Conservation (phyloP, 2,113 vertebrate genomes). For the Rissa tridactyla region DNA sequence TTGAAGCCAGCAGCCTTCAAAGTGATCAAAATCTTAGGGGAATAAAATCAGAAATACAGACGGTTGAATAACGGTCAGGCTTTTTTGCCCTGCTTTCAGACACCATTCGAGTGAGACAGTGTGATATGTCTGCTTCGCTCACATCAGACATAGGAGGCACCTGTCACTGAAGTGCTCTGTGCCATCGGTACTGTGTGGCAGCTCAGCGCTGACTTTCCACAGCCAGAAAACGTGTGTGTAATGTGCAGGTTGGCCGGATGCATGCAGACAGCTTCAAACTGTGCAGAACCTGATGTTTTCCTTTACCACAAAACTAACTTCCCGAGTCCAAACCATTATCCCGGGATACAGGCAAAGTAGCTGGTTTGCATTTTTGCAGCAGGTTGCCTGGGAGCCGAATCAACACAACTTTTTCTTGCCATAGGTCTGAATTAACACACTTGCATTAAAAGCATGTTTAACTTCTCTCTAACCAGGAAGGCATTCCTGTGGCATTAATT, state of each 20-base stretch:
- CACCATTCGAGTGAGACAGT: background rate
- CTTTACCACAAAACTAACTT: background rate
- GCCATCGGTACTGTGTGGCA: background rate
- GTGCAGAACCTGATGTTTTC: background rate
- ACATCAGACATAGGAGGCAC: background rate
- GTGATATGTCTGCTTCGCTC: background rate
- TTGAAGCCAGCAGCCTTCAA: background rate
- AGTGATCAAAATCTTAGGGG: background rate
- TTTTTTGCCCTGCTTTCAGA: background rate
- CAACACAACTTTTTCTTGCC: background rate
- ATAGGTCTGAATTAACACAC: background rate
- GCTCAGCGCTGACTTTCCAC: background rate
- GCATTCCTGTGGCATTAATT: background rate
- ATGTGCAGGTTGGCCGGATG: background rate
- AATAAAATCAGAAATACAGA: background rate
- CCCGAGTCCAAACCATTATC: background rate
- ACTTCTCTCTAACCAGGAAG: background rate
- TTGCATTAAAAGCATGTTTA: background rate
- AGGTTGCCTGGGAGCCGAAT: background rate
- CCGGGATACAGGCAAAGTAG: background rate
- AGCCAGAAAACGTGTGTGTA: background rate
- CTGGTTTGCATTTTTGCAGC: background rate
- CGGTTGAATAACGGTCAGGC: background rate
- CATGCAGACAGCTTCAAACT: background rate
- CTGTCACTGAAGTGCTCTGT: background rate